Percentiles rank a stretch among this genome's conserved stretches.
Evolutionary conservation across 2,797 vertebrate species (phyloP).

Genomic region (Hydrolagus colliei): DNA sequence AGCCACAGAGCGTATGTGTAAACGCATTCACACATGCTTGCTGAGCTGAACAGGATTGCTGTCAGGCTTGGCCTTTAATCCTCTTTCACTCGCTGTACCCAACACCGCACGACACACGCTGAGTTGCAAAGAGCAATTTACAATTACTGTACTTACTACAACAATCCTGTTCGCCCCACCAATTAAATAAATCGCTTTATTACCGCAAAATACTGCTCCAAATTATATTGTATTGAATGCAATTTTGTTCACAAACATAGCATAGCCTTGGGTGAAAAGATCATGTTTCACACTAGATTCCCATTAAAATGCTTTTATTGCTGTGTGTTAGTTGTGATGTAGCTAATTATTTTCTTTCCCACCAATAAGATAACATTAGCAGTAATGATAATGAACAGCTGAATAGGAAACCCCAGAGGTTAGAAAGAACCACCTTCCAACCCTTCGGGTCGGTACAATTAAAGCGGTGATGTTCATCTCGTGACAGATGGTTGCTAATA

Average conservation of each 20-base stretch:
- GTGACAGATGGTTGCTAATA: slow-evolving; percentile 30
- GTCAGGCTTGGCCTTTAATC: neutral
- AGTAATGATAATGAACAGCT: neutral
- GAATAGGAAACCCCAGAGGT: neutral
- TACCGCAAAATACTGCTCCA: neutral
- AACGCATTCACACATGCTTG: too few relatives aligned
- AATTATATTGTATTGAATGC: neutral
- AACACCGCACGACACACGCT: neutral
- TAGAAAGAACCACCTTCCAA: neutral
- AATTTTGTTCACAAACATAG: too few relatives aligned
- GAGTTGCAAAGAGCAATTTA: neutral
- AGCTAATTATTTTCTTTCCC: slow-evolving; percentile 9
- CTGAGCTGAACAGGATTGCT: neutral
- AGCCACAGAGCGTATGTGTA: neutral
- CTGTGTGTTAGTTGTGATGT: neutral
- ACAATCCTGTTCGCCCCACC: neutral
- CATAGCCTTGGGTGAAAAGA: neutral
- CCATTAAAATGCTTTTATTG: slow-evolving; percentile 11
- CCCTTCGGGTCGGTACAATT: slow-evolving; percentile 9
- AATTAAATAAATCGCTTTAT: neutral
- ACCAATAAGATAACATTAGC: slow-evolving; percentile 16
- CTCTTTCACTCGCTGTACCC: neutral
- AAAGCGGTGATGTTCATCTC: neutral
- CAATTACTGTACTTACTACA: neutral
- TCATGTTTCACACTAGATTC: neutral